phyloP scores from a whole-genome alignment of 2,113 vertebrate genomes.

The Polypterus senegalus region DNA sequence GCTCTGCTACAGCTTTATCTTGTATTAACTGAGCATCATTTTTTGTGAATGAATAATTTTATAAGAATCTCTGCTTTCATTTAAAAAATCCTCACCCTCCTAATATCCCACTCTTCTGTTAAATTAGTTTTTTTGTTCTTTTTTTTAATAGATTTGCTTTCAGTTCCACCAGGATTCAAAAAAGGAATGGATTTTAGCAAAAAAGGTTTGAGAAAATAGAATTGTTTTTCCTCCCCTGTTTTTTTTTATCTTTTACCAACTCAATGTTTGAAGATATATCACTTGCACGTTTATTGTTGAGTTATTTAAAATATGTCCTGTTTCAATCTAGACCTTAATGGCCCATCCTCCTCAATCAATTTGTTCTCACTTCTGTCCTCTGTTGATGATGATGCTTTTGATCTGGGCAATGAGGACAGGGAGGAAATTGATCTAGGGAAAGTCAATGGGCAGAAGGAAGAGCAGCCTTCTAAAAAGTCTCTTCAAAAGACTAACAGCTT shows the following conservation, averaged over 20 bases:
- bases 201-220: conserved; percentile 38
- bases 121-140: background rate
- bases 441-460: conserved; percentile 8
- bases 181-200: conserved; percentile 65
- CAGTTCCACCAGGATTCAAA: conserved; percentile 64
- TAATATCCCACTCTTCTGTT: no score
- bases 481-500: conserved; percentile 66
- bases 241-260: no score
- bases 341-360: conserved; percentile 48
- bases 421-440: conserved; percentile 31
- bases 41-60: no score
- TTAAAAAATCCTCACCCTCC: no score
- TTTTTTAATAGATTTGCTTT: conserved; percentile 54
- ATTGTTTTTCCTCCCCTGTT: background rate
- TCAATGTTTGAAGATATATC: no score
- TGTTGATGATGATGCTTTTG: conserved; percentile 51
- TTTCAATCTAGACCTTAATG: conserved; percentile 9
- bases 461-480: conserved; percentile 19
- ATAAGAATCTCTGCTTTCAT: no score
- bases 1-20: no score
- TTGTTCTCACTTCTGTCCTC: conserved; percentile 61
- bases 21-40: no score
- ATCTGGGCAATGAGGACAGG: conserved; percentile 38
- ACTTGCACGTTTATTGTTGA: no score
- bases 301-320: no score